phyloP scores from a whole-genome alignment of 2,888 invertebrate genomes.

The Noctua comes region DNA sequence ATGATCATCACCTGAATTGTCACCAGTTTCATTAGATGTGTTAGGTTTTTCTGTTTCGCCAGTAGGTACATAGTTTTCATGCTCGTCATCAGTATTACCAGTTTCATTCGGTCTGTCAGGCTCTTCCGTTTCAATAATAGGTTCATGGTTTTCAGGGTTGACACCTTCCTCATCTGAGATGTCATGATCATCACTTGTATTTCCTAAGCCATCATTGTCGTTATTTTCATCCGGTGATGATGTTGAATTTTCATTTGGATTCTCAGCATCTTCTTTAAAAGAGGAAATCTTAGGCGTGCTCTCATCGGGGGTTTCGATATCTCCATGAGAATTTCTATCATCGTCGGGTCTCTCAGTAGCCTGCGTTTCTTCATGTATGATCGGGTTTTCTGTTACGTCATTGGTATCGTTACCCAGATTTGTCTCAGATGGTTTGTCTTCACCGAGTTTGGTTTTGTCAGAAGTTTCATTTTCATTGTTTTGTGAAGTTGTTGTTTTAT shows the following conservation, averaged over 20 bases:
- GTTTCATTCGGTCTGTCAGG: not conserved
- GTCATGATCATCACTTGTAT: not conserved
- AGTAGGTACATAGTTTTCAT: not conserved
- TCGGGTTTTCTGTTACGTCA: not conserved
- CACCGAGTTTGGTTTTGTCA: not conserved
- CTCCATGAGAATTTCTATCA: not conserved
- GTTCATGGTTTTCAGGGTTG: not conserved
- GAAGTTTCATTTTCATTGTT: constrained; percentile 10
- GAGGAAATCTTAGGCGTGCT: not conserved
- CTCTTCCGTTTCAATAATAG: not conserved
- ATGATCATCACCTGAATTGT: not conserved
- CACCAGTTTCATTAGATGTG: not conserved
- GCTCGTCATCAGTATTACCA: not conserved
- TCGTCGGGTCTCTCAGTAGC: not conserved
- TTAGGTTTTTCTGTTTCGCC: not conserved
- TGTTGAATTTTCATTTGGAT: not conserved
- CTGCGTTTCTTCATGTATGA: not conserved
- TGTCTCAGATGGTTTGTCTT: not conserved
- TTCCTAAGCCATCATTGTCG: not conserved
- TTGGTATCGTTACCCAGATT: not conserved
- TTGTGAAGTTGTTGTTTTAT: constrained; percentile 2
- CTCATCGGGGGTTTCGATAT: not conserved
- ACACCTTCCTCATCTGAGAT: not conserved
- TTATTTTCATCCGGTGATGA: not conserved
- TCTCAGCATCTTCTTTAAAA: not conserved